Evolutionary conservation across 2,113 vertebrate species (phyloP).

Genomic region (Electrona antarctica): DNA sequence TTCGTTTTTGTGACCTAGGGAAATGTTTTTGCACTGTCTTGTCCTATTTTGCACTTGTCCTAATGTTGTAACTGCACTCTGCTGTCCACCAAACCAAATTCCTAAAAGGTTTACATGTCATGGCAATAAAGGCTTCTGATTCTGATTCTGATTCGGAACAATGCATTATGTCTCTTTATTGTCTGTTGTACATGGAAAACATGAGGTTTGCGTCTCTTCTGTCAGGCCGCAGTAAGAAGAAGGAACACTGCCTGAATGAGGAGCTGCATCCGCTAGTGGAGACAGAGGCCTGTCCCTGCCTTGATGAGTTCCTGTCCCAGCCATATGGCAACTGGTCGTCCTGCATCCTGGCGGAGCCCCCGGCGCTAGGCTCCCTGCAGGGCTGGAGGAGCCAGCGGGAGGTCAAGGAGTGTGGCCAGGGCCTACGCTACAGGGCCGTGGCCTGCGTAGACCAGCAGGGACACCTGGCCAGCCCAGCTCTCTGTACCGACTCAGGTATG

Average conservation of each 20-base stretch:
- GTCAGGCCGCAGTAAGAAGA: conserved; percentile 94
- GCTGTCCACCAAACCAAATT: too few relatives aligned
- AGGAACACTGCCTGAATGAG: conserved; percentile 86
- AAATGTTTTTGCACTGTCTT: too few relatives aligned
- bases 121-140: too few relatives aligned
- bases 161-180: too few relatives aligned
- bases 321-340: conserved; percentile 93
- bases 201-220: conserved; percentile 13
- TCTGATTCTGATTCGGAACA: neutral
- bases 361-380: conserved; percentile 47
- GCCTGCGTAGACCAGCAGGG: conserved; percentile 84
- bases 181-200: too few relatives aligned
- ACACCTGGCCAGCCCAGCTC: conserved; percentile 80
- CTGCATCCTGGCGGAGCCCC: conserved; percentile 81
- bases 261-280: conserved; percentile 85
- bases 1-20: too few relatives aligned
- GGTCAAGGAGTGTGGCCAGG: conserved; percentile 84
- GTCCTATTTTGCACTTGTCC: too few relatives aligned
- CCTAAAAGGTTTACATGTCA: too few relatives aligned
- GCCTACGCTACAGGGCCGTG: conserved; percentile 82
- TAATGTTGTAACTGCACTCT: too few relatives aligned
- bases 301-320: conserved; percentile 78
- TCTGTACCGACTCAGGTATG: conserved; percentile 86
- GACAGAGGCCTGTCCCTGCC: conserved; percentile 85
- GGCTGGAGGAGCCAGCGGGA: conserved; percentile 62